Evolutionary conservation across 2,888 invertebrate species (phyloP).

Genomic region (Noctua pronuba): DNA sequence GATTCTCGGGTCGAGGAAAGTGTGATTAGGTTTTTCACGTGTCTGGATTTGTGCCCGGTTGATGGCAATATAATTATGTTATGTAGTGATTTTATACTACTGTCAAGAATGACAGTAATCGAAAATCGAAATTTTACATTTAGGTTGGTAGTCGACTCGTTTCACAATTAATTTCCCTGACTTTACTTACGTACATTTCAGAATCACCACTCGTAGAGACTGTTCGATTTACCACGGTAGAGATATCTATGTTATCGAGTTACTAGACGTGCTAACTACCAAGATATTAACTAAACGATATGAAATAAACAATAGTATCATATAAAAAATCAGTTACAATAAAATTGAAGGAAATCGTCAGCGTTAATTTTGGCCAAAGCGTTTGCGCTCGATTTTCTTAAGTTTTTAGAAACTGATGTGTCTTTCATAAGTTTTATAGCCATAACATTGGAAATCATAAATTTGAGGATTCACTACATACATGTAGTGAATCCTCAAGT

Average conservation of each 20-base stretch:
- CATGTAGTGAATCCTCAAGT: too few relatives aligned
- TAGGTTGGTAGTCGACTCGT: too few relatives aligned
- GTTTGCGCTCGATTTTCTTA: not conserved
- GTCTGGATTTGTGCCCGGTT: not conserved
- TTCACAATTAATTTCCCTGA: too few relatives aligned
- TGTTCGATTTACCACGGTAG: too few relatives aligned
- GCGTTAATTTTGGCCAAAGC: not conserved
- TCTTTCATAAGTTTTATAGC: not conserved
- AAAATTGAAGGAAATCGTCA: not conserved
- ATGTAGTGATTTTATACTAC: too few relatives aligned
- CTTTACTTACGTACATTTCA: too few relatives aligned
- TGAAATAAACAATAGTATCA: too few relatives aligned
- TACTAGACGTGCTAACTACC: not conserved
- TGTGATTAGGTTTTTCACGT: not conserved
- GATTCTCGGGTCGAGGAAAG: not conserved
- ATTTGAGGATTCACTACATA: not conserved
- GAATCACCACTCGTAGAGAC: too few relatives aligned
- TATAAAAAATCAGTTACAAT: not conserved
- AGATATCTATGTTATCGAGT: not conserved
- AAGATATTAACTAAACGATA: too few relatives aligned
- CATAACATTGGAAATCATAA: too few relatives aligned
- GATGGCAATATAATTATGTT: too few relatives aligned
- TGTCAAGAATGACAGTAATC: not conserved
- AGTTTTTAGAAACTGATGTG: not conserved
- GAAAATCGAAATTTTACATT: too few relatives aligned